Conservation (phyloP, 35 echinoderm and acorn worm genomes). For the Holothuria glaberrima region DNA sequence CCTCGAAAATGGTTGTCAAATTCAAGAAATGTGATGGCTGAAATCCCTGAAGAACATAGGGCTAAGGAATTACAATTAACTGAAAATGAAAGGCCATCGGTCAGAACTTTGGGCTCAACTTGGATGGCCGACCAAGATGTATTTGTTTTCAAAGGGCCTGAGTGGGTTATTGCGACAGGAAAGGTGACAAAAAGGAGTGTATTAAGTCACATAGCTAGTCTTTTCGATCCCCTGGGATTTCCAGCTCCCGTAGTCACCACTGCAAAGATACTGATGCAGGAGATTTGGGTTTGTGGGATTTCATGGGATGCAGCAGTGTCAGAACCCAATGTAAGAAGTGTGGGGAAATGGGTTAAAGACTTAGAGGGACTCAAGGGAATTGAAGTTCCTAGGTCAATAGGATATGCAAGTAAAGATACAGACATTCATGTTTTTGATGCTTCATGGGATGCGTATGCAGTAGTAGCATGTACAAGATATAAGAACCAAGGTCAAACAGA, state of each 20-base stretch:
- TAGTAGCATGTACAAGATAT: conserved; percentile 33
- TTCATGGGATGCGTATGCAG: conserved; percentile 52
- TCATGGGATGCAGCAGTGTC: conserved; percentile 31
- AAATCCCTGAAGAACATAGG: conserved; percentile 47
- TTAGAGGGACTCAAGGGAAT: neutral
- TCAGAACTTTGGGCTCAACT: conserved; percentile 42
- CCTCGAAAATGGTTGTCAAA: conserved; percentile 50
- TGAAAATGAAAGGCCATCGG: conserved; percentile 34
- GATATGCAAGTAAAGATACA: neutral
- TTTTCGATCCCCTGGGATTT: conserved; percentile 54
- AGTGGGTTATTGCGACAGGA: neutral
- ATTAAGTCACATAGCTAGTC: conserved; percentile 7
- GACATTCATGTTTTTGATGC: conserved; percentile 49
- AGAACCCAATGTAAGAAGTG: neutral
- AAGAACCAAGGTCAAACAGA: neutral
- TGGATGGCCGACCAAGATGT: conserved; percentile 55
- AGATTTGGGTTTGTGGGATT: conserved; percentile 31
- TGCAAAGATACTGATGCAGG: conserved; percentile 46
- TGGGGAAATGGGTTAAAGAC: neutral
- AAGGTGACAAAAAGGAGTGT: conserved; percentile 38
- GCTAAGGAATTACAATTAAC: conserved; percentile 12
- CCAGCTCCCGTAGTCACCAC: neutral
- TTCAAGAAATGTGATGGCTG: conserved; percentile 42
- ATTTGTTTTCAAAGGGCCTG: conserved; percentile 17
- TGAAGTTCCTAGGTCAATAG: conserved; percentile 34